A percentile compares a stretch with the other conserved stretches of the same genome.
Evolutionary conservation across 2,797 vertebrate genomes (phyloP).

Genomic region (Trachops cirrhosus): DNA sequence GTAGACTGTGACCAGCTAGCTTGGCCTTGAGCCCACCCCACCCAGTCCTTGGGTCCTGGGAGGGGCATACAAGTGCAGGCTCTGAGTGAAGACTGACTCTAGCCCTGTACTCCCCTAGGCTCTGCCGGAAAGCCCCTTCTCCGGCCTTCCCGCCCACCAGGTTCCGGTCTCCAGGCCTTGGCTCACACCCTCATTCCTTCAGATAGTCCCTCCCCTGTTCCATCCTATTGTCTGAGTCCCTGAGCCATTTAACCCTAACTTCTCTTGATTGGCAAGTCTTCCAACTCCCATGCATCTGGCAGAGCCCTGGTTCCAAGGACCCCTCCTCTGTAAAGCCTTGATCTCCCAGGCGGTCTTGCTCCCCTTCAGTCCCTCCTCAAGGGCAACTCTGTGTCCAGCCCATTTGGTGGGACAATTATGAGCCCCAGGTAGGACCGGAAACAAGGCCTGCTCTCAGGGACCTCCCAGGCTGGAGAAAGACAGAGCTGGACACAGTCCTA

Average conservation of each 20-base stretch:
- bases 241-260: neutral
- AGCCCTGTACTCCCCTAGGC: neutral
- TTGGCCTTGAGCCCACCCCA: neutral
- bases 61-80: neutral
- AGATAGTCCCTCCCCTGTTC: neutral
- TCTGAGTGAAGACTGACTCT: neutral
- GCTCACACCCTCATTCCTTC: neutral
- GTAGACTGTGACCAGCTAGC: neutral
- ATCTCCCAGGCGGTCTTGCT: neutral
- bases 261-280: neutral
- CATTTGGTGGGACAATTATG: neutral
- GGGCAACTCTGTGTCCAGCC: neutral
- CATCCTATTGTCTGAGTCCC: neutral
- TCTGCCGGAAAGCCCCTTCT: neutral
- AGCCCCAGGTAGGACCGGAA: neutral
- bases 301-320: neutral
- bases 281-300: neutral
- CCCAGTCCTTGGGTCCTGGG: neutral
- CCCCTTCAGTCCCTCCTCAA: neutral
- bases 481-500: neutral
- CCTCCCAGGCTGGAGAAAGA: neutral
- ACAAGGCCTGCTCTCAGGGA: neutral
- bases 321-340: neutral
- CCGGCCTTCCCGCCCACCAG: neutral
- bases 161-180: neutral